Evolutionary conservation across 2,113 vertebrate species (phyloP).

Genomic region (Lagenorhynchus albirostris): DNA sequence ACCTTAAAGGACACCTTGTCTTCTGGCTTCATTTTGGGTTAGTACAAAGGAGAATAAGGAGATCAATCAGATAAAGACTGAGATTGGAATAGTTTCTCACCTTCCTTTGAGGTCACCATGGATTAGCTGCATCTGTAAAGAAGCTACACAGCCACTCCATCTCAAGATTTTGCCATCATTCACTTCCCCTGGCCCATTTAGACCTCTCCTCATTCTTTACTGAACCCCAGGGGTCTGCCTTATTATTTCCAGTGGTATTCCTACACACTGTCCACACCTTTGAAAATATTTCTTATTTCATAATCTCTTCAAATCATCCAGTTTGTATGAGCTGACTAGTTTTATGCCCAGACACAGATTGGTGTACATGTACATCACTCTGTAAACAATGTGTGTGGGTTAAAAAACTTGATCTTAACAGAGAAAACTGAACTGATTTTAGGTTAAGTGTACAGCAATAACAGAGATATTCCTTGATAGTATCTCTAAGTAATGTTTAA

Average conservation of each 20-base stretch:
- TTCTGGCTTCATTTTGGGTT: constrained; percentile 25
- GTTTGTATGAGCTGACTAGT: background rate
- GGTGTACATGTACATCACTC: background rate
- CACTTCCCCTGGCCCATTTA: background rate
- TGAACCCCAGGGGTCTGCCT: background rate
- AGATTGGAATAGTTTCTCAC: background rate
- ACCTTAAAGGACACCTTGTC: background rate
- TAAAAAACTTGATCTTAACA: background rate
- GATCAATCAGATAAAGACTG: background rate
- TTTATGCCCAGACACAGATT: background rate
- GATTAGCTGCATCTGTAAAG: background rate
- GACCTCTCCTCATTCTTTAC: background rate
- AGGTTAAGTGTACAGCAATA: background rate
- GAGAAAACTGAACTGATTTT: background rate
- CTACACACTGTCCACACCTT: background rate
- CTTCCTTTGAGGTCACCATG: background rate
- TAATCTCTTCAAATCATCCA: background rate
- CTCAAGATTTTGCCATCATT: background rate
- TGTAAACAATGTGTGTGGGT: background rate
- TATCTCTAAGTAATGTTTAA: background rate
- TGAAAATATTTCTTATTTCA: background rate
- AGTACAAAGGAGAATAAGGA: background rate
- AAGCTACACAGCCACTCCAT: background rate
- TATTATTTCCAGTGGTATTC: background rate
- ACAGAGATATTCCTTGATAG: background rate